Percentiles rank a stretch among this genome's conserved stretches.
phyloP scores from a whole-genome alignment of 2,888 invertebrate genomes.

The Mechanitis mazaeus region DNA sequence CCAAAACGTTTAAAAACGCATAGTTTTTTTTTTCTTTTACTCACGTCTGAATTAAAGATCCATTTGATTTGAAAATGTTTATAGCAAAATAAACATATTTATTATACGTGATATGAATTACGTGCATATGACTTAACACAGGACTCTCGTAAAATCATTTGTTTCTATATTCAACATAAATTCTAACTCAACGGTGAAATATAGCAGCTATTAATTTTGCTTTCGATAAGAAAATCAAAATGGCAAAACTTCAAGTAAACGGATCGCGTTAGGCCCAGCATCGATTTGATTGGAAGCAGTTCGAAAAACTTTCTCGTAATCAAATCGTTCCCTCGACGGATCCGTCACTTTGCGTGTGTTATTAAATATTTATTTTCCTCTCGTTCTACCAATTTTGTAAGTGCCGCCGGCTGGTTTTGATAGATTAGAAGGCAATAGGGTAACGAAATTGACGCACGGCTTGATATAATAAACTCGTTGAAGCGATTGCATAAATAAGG shows the following conservation, averaged over 20 bases:
- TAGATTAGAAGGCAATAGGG: conserved; percentile 4
- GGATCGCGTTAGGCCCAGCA: conserved; percentile 13
- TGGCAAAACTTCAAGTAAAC: conserved; percentile 17
- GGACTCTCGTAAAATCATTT: not conserved
- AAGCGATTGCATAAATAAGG: not conserved
- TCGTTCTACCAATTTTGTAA: conserved; percentile 4
- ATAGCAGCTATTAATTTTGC: conserved; percentile 16
- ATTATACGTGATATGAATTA: too few relatives aligned
- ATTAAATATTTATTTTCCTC: conserved; percentile 6
- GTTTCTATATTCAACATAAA: not conserved
- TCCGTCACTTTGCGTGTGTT: conserved; percentile 6
- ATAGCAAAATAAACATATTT: too few relatives aligned
- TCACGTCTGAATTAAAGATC: too few relatives aligned
- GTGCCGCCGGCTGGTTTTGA: conserved; percentile 6
- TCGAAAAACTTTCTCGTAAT: conserved; percentile 3
- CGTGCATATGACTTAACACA: too few relatives aligned
- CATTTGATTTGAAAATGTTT: too few relatives aligned
- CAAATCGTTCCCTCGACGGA: conserved; percentile 5
- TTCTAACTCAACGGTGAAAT: conserved; percentile 7
- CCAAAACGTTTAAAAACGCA: too few relatives aligned
- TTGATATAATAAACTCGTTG: conserved; percentile 1
- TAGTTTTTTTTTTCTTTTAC: too few relatives aligned
- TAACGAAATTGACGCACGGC: not conserved
- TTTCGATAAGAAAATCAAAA: conserved; percentile 17
- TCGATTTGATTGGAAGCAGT: conserved; percentile 2